Evolutionary conservation across 2,888 invertebrate genomes (phyloP), one percentile per base, ranked within the genome.

Genomic region (Boloria selene): DNA sequence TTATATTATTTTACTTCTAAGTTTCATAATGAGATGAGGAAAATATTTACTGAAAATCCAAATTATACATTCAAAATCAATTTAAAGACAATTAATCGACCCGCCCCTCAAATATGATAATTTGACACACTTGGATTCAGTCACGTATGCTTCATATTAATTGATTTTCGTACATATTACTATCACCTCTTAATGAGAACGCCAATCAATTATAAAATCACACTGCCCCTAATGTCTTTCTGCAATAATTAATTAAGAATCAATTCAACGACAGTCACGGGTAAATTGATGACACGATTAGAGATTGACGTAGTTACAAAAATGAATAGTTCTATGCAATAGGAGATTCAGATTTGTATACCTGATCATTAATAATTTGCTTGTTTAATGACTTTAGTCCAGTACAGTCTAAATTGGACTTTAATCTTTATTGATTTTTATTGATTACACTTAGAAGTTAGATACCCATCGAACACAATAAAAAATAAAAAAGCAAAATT

Each of bases 81-180:
- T 88, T 86, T 82, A 71, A 73, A 75, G 66, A 68, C 77, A 71
- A 80, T 83, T 74, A 75, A 59, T 68, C 58, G 66, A 69, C 72
- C 76, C 73, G 74, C 76, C 78, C 77, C 74, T 72, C 74, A 65
- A 69, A 69, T 72, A 71, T 81, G 82, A 86, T 81, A 74, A 71
- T 61, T 61, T 85, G 87, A 87, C 87, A 86, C 82, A 87, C 77
- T 86, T 88, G 75, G 61, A 64, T 79, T 75, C 75, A 76, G 88
- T 88, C 90, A 90, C 88, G 89, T 88, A 89, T 80, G 82, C 85
- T 74, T 69, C 52, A 67, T 71, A 72, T 70, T 77, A 81, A 79
- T 77, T 74, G 71, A 47, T 79, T 74, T 74, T 71, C 71, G 69
- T 74, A 78, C 77, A 78, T 80, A 79, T 76, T 72, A 74, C 75